Percentiles rank a stretch among this genome's conserved stretches.
Conservation (phyloP, 2,113 vertebrate species). For the Chloebia gouldiae region DNA sequence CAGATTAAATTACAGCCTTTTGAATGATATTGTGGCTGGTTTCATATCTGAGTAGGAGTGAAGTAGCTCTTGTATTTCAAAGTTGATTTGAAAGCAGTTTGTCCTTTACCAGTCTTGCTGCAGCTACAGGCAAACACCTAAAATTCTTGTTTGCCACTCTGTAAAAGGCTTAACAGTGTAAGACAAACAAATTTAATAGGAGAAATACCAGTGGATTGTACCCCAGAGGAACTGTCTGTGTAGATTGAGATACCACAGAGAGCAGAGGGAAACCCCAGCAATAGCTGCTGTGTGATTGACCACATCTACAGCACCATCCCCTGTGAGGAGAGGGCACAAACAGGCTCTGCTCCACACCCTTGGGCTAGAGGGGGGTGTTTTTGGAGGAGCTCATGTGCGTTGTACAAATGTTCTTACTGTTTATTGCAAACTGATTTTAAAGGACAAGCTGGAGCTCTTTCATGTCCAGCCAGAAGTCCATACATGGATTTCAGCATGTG, state of each 20-base stretch:
- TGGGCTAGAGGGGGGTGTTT: rapidly evolving
- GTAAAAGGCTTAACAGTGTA: neutral
- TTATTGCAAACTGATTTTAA: neutral
- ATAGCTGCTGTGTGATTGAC: neutral
- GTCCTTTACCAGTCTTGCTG: neutral
- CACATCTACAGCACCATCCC: neutral
- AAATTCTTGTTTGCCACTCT: neutral
- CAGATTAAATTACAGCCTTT: neutral
- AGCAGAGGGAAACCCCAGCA: neutral
- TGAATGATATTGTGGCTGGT: neutral
- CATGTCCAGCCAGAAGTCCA: neutral
- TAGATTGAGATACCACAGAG: neutral
- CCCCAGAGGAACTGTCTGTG: neutral
- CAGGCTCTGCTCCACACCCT: rapidly evolving
- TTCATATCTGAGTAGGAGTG: neutral
- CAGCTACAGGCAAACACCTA: neutral
- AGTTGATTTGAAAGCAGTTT: neutral
- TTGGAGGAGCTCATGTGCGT: neutral
- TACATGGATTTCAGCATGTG: neutral
- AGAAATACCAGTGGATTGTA: neutral
- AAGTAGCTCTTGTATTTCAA: neutral
- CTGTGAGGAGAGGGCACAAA: neutral
- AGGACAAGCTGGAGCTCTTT: neutral
- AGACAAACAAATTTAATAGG: neutral
- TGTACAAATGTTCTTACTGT: neutral